Base-by-base conservation (phyloP, 2,113 vertebrate species). In the Antechinus flavipes region DNA sequence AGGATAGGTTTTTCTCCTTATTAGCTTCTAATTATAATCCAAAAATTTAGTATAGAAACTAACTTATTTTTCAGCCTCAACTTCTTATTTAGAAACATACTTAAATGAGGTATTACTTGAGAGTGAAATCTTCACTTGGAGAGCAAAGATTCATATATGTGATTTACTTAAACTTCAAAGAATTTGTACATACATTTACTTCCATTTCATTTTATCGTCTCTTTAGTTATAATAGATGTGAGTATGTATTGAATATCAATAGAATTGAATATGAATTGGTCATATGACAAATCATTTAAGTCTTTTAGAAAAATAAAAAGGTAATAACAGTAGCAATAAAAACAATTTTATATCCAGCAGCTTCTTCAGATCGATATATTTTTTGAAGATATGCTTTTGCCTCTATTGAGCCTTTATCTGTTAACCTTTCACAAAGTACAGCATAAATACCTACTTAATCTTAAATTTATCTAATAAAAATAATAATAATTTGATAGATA, bases 1-100 rank as follows among this genome's bases (percentile, higher is more conserved):
- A 97, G 97, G n/a, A 23, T 84, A 23, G 94, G 95, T 95, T 96
- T 97, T 97, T 97, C 95, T 96, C 94, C 97, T 97, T 97, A 96
- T 98, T 98, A 98, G 96, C 98, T 97, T 97, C 97, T 98, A 97
- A 98, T 97, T 97, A 97, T 97, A 90, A 22, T 93, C 90, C 97
- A 97, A 98, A 98, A 84, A 1, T 1, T 92, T 96, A 92, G 94
- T 92, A 90, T 76, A 94, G 93, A 97, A 96, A 97, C 97, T 93
- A 94, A 94, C 96, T 96, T 97, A 97, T 97, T 97, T 96, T 97
- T 96, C 95, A 96, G 97, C 95, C 95, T 94, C 93, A 91, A 92
- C 92, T 96, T 97, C 91, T 96, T 95, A 96, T 97, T 97, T 98
- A 96, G 90, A 96, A 97, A 97, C 97, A 89, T 95, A 52, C 95